Percentiles rank a stretch among this genome's conserved stretches.
Conservation (phyloP, 2,888 invertebrate species). For the Artemia sp. region DNA sequence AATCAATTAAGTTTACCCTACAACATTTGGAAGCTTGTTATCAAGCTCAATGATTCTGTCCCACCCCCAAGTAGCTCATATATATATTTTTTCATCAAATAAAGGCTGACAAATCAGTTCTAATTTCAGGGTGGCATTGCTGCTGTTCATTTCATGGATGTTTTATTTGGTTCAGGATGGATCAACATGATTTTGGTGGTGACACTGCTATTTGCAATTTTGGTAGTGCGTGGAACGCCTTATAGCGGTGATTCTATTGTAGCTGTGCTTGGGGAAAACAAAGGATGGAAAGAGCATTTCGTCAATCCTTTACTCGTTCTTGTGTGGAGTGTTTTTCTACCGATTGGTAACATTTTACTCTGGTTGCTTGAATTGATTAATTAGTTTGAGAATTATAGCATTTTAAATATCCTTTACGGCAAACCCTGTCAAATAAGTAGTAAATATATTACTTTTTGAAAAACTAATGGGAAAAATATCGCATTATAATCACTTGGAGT, state of each 20-base stretch:
- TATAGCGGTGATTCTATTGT: conserved; percentile 60
- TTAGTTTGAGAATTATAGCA: no score
- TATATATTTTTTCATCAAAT: no score
- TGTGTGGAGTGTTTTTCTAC: conserved; percentile 71
- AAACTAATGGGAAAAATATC: no score
- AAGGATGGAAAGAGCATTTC: conserved; percentile 38
- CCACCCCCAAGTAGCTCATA: no score
- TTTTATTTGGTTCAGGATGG: conserved; percentile 66
- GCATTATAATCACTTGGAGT: no score
- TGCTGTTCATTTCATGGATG: conserved; percentile 67
- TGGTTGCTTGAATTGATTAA: no score
- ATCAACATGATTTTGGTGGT: conserved; percentile 64
- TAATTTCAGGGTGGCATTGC: conserved; percentile 50
- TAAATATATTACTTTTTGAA: no score
- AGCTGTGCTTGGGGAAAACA: conserved; percentile 38
- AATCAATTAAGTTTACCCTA: no score
- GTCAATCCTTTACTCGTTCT: conserved; percentile 48
- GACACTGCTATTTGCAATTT: conserved; percentile 58
- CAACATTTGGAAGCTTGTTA: no score
- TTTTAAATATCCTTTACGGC: no score
- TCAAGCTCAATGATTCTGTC: no score
- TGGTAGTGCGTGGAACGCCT: conserved; percentile 66
- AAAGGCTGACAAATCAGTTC: neutral
- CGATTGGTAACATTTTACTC: conserved; percentile 47
- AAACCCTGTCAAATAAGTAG: no score